These are phyloP conservation scores for Calyptommatus sinebrachiatus DNA, from an alignment of 2,113 vertebrate species.

Conservation along the genomic window DNA sequence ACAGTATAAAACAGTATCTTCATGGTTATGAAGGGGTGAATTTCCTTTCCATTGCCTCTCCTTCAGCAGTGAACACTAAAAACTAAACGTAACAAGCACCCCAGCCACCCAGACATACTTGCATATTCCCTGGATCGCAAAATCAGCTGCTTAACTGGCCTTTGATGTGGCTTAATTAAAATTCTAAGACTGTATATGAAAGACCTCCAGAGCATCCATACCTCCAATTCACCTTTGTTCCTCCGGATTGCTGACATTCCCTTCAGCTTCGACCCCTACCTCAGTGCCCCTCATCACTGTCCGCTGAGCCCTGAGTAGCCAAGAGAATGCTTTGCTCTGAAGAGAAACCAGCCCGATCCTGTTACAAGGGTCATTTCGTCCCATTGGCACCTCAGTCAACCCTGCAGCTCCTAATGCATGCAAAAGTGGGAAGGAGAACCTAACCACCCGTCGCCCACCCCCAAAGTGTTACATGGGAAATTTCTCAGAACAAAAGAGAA, in stretches of 20 bases:
- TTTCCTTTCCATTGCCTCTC: constrained; percentile 14
- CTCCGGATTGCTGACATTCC: constrained; percentile 58
- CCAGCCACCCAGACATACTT: background rate
- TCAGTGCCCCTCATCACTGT: constrained; percentile 58
- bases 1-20: too few species aligned
- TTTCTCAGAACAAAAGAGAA: constrained; percentile 63
- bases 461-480: constrained; percentile 69
- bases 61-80: constrained; percentile 30
- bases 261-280: constrained; percentile 57
- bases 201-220: constrained; percentile 33
- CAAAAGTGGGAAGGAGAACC: constrained; percentile 63
- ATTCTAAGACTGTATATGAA: constrained; percentile 38
- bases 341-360: constrained; percentile 60
- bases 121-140: constrained; percentile 22
- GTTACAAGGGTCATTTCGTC: constrained; percentile 71
- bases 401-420: constrained; percentile 60
- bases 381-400: constrained; percentile 63
- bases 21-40: rapidly evolving
- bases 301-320: constrained; percentile 60
- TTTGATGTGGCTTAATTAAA: constrained; percentile 60
- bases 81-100: constrained; percentile 11
- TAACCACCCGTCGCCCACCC: background rate
- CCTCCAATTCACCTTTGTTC: constrained; percentile 65
- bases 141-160: background rate
- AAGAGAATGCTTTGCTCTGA: constrained; percentile 63